These are phyloP conservation scores for Ceramica pisi DNA, from an alignment of 2,888 invertebrate genomes.

Conservation along the genomic window DNA sequence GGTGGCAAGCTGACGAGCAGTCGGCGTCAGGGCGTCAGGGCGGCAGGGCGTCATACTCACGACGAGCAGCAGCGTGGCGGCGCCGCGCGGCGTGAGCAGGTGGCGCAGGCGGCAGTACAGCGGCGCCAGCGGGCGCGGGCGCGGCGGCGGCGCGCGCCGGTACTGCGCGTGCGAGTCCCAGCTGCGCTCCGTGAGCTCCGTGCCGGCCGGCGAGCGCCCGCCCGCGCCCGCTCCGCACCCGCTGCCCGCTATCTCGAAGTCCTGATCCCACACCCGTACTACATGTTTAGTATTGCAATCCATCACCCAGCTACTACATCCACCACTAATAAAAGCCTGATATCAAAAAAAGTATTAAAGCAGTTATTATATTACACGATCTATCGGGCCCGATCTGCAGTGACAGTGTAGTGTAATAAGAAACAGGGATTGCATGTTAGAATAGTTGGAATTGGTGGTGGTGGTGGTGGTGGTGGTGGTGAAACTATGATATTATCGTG, in stretches of 20 bases:
- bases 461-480: too few relatives aligned
- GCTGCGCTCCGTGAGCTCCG: constrained; percentile 87
- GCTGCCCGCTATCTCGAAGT: constrained; percentile 91
- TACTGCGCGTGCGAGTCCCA: constrained; percentile 90
- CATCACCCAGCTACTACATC: neutral
- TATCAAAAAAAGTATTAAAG: too few relatives aligned
- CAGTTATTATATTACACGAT: too few relatives aligned
- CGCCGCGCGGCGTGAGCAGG: constrained; percentile 74
- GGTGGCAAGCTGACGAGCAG: too few relatives aligned
- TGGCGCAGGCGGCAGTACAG: constrained; percentile 84
- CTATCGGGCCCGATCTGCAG: too few relatives aligned
- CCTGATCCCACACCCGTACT: constrained; percentile 72
- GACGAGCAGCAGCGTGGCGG: constrained; percentile 68
- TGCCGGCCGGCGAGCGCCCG: constrained; percentile 87
- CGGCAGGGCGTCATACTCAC: too few relatives aligned
- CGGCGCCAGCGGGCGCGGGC: constrained; percentile 84
- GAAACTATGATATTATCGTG: too few relatives aligned
- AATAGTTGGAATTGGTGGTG: too few relatives aligned
- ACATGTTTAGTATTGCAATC: constrained; percentile 51
- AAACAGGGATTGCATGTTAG: too few relatives aligned
- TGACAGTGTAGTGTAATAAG: too few relatives aligned
- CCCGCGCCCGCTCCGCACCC: constrained; percentile 83
- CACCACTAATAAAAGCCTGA: too few relatives aligned
- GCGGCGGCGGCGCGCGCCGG: constrained; percentile 83
- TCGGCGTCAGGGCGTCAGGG: too few relatives aligned